Evolutionary conservation across 2,888 invertebrate genomes (phyloP), one percentile per base, ranked within the genome.

Genomic region (Nudaria mundana): DNA sequence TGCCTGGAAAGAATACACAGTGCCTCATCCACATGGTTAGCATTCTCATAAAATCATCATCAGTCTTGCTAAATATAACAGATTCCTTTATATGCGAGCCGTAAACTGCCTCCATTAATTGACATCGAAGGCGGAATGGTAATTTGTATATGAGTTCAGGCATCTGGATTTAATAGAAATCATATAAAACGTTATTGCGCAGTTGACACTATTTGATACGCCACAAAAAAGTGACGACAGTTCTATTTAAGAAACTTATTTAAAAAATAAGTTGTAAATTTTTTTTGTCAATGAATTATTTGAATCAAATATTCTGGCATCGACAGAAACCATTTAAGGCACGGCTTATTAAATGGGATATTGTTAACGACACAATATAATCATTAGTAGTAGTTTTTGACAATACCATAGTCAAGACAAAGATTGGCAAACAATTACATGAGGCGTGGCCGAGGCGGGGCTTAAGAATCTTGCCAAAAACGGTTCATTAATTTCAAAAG

Each of bases 1-100:
- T 90, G 3, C 90, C 87, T 3, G 90, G 85, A 48, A 90, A 91
- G 62, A 89, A 91, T 0, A 90, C 84, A 11, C 83, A 84, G 40
- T 86, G 89, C 13, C 78, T 79, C 64, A 91, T 70, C 78, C 89
- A 84, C 74, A 81, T 81, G 0, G 76, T 74, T 2, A 91, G 56
- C 84, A 91, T 90, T 36, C 87, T 65, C 39, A 81, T 72, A 43
- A 91, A 90, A 40, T 87, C 81, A 15, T 82, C 81, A 25, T 86
- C 84, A 0, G 89, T 80, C 40, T 79, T 87, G 40, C 72, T 74
- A 59, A 91, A 91, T 66, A 91, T 80, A 6, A 90, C 78, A 0
- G 90, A 90, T 28, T 88, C 78, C 26, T 77, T 54, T 10, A 91
- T 79, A 42, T 90, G 87, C 2, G 77, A 73, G 0, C 90, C 90